Percentiles rank a stretch among this genome's conserved stretches.
phyloP scores from a whole-genome alignment of 2,888 invertebrate species.

The Idaea aversata region DNA sequence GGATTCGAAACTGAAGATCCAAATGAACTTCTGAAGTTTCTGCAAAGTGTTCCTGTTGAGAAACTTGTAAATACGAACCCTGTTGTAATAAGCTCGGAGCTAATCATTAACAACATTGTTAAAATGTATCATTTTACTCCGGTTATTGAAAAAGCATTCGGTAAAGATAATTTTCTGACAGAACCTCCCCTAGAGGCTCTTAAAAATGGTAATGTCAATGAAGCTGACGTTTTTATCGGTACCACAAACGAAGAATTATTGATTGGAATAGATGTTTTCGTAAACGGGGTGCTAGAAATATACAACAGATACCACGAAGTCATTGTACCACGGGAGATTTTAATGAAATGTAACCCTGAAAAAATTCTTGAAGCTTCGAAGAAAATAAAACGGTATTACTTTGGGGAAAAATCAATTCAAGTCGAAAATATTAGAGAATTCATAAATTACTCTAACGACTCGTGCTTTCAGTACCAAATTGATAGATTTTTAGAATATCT shows the following conservation, averaged over 20 bases:
- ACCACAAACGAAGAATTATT: conserved; percentile 83
- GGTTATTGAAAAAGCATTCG: conserved; percentile 54
- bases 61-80: conserved; percentile 40
- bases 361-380: conserved; percentile 41
- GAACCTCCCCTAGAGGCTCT: conserved; percentile 39
- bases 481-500: conserved; percentile 19
- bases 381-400: conserved; percentile 44
- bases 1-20: conserved; percentile 46
- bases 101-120: conserved; percentile 28
- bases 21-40: conserved; percentile 42
- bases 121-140: conserved; percentile 50
- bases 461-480: conserved; percentile 33
- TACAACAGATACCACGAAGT: conserved; percentile 43
- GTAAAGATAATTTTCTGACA: conserved; percentile 43
- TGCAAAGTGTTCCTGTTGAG: conserved; percentile 43
- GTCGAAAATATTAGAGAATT: conserved; percentile 37
- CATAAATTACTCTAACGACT: conserved; percentile 33
- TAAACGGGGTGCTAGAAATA: conserved; percentile 12
- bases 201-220: conserved; percentile 63
- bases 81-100: conserved; percentile 39
- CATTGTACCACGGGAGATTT: conserved; percentile 43
- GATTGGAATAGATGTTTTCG: conserved; percentile 22
- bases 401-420: conserved; percentile 34
- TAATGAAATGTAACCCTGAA: conserved; percentile 29
- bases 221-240: conserved; percentile 85